Percentiles rank a stretch among this genome's conserved stretches.
Evolutionary conservation across 2,797 vertebrate genomes (phyloP).

Genomic region (Momotus momota): DNA sequence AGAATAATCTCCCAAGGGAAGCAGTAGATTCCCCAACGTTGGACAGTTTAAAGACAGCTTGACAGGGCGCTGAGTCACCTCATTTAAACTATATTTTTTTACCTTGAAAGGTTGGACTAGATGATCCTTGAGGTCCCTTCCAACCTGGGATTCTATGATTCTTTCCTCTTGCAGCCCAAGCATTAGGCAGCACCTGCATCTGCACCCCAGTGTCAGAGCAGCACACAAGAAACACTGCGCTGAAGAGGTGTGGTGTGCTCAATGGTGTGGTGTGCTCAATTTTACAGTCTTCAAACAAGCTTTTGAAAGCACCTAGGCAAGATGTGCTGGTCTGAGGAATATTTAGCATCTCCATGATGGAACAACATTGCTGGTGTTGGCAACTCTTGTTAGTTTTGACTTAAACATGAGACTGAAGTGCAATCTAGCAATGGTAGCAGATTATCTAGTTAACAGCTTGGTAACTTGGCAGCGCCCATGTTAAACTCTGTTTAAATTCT

Average conservation of each 20-base stretch:
- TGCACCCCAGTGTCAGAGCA: accelerated
- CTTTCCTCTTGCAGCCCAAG: accelerated
- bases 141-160: too few relatives aligned
- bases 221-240: accelerated
- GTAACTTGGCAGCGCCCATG: neutral
- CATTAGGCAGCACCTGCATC: accelerated
- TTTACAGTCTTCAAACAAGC: too few relatives aligned
- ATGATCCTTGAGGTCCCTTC: too few relatives aligned
- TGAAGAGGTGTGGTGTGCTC: accelerated
- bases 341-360: neutral
- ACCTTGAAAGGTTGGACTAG: too few relatives aligned
- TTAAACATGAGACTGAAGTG: neutral
- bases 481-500: neutral
- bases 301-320: neutral
- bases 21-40: too few relatives aligned
- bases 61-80: too few relatives aligned
- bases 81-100: too few relatives aligned
- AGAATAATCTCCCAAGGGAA: too few relatives aligned
- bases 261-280: accelerated
- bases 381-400: neutral
- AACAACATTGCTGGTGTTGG: neutral
- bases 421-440: neutral
- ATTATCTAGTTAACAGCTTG: neutral
- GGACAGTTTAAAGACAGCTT: too few relatives aligned
- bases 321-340: neutral